phyloP scores from a whole-genome alignment of 2,113 vertebrate species.

The Podarcis cretensis region DNA sequence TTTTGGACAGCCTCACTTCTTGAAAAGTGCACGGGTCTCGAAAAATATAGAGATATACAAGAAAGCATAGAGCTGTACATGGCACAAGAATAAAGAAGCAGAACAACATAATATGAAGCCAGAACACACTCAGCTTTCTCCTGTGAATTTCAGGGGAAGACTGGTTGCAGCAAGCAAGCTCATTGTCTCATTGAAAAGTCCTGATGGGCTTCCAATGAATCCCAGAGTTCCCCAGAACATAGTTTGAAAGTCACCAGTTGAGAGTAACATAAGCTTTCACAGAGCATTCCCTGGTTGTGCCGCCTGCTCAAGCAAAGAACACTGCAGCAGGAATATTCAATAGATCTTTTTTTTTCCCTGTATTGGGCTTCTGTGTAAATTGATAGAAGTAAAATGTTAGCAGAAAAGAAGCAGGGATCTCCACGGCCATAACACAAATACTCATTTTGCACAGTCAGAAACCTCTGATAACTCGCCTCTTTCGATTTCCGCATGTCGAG shows the following conservation, averaged over 20 bases:
- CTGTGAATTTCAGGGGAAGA: neutral
- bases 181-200: neutral
- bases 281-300: neutral
- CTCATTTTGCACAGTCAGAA: conserved; percentile 28
- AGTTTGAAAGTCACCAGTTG: neutral
- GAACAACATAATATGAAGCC: neutral
- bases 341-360: neutral
- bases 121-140: neutral
- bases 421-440: conserved; percentile 11
- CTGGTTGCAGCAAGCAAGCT: neutral
- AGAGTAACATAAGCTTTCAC: neutral
- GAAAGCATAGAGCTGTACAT: no score
- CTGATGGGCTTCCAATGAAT: neutral
- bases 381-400: neutral
- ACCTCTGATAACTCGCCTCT: conserved; percentile 7
- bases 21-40: no score
- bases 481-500: conserved; percentile 34
- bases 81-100: no score
- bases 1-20: no score
- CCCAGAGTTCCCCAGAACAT: neutral
- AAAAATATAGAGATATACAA: no score
- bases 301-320: neutral
- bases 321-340: conserved; percentile 13
- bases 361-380: accelerated
- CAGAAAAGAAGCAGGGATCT: neutral